A percentile compares a stretch with the other conserved stretches of the same genome.
These are phyloP conservation scores for Lophura nycthemera DNA, from an alignment of 2,113 vertebrate genomes.

Conservation along the genomic window DNA sequence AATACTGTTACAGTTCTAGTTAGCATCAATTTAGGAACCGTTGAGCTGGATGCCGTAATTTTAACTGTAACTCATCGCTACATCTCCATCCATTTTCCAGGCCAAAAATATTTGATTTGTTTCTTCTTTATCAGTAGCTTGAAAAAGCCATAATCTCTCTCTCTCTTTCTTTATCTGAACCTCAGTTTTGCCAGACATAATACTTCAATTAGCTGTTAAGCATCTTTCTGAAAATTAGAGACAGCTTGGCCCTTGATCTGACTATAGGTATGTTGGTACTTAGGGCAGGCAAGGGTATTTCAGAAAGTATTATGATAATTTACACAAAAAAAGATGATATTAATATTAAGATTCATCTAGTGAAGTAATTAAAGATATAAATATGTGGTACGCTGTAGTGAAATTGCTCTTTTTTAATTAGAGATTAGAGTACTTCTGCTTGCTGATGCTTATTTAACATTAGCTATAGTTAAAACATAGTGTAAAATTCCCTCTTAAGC, in stretches of 20 bases:
- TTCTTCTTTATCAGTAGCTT: not conserved
- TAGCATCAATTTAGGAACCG: not conserved
- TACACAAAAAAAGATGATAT: conserved; percentile 51
- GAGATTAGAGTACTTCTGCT: conserved; percentile 43
- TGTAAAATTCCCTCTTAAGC: not conserved
- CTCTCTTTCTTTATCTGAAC: not conserved
- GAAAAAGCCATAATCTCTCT: not conserved
- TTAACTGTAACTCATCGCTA: not conserved
- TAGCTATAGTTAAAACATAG: conserved; percentile 26
- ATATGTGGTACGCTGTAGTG: conserved; percentile 39
- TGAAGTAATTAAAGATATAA: conserved; percentile 74
- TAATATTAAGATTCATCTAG: conserved; percentile 72
- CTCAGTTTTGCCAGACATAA: not conserved
- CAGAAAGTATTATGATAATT: conserved; percentile 69
- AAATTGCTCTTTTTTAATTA: conserved; percentile 63
- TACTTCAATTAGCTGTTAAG: conserved; percentile 73
- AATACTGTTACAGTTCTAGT: not conserved
- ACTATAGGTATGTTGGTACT: too few relatives aligned
- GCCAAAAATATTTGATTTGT: not conserved
- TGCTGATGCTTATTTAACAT: conserved; percentile 21
- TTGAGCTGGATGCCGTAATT: not conserved
- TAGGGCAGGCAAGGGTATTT: conserved; percentile 65
- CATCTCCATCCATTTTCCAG: not conserved
- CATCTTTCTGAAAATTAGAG: conserved; percentile 75
- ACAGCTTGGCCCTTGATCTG: too few relatives aligned